A percentile compares a stretch with the other conserved stretches of the same genome.
Conservation (phyloP, 1,140 invertebrate species). For the Phymastichus coffea region DNA sequence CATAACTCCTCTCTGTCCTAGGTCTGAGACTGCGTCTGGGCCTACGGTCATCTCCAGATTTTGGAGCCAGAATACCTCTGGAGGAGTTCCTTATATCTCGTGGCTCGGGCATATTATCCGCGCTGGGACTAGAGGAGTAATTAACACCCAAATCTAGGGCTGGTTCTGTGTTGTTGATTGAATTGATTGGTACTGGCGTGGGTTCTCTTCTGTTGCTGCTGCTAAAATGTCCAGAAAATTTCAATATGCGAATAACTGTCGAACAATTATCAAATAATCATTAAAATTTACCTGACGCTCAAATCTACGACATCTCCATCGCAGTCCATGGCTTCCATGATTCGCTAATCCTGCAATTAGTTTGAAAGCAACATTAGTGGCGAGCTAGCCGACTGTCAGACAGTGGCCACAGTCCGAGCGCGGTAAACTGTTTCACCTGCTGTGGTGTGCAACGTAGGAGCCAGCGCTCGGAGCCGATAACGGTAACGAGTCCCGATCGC, state of each 20-base stretch:
- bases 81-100: conserved; percentile 52
- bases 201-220: conserved; percentile 47
- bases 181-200: conserved; percentile 14
- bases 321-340: conserved; percentile 62
- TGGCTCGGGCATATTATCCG: conserved; percentile 47
- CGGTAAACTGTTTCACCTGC: too few species aligned
- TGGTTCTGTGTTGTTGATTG: conserved; percentile 39
- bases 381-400: too few species aligned
- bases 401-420: too few species aligned
- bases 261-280: conserved; percentile 2
- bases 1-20: conserved; percentile 78
- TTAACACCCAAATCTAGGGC: conserved; percentile 51
- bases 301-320: conserved; percentile 72
- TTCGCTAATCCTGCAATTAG: too few species aligned
- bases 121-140: conserved; percentile 39
- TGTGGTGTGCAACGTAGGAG: too few species aligned
- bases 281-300: conserved; percentile 67
- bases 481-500: conserved; percentile 5
- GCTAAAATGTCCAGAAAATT: conserved; percentile 26
- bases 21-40: conserved; percentile 73
- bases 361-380: too few species aligned
- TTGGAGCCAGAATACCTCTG: conserved; percentile 54
- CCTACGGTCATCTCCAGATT: conserved; percentile 51
- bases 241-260: background rate
- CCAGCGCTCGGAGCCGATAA: background rate